A percentile compares a stretch with the other conserved stretches of the same genome.
Evolutionary conservation across 2,888 invertebrate genomes (phyloP).

Genomic region (Noctua janthe): DNA sequence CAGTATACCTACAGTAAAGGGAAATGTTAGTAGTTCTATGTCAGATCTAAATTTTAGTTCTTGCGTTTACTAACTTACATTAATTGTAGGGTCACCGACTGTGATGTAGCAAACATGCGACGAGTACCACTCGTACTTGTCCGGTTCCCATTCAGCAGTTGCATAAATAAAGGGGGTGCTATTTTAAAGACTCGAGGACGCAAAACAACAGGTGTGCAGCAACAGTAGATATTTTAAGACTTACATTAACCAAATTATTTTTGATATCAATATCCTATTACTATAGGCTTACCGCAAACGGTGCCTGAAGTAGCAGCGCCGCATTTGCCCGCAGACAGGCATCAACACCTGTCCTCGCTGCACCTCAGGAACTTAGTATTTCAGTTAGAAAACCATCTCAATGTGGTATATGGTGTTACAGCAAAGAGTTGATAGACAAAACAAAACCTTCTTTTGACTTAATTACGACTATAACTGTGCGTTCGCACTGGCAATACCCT

Average conservation of each 20-base stretch:
- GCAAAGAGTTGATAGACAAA: neutral
- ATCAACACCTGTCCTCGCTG: neutral
- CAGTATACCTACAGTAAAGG: neutral
- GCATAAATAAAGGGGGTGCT: constrained; percentile 4
- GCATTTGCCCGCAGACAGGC: neutral
- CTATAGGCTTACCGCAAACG: neutral
- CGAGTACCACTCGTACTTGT: neutral
- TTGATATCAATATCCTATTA: neutral
- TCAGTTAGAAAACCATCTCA: neutral
- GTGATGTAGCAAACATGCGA: neutral
- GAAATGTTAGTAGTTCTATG: no score
- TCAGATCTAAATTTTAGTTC: neutral
- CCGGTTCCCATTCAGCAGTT: neutral
- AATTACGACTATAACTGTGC: no score
- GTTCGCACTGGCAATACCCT: neutral
- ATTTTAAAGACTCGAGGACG: constrained; percentile 18
- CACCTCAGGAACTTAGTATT: neutral
- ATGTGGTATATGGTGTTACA: neutral
- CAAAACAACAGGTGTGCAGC: constrained; percentile 19
- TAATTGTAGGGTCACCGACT: neutral
- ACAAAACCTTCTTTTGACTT: neutral
- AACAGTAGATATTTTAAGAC: constrained; percentile 22
- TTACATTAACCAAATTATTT: constrained; percentile 10
- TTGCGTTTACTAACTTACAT: neutral
- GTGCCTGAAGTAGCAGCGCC: neutral